Base-by-base conservation (phyloP, 2,113 vertebrate genomes). In the Epinephelus moara region DNA sequence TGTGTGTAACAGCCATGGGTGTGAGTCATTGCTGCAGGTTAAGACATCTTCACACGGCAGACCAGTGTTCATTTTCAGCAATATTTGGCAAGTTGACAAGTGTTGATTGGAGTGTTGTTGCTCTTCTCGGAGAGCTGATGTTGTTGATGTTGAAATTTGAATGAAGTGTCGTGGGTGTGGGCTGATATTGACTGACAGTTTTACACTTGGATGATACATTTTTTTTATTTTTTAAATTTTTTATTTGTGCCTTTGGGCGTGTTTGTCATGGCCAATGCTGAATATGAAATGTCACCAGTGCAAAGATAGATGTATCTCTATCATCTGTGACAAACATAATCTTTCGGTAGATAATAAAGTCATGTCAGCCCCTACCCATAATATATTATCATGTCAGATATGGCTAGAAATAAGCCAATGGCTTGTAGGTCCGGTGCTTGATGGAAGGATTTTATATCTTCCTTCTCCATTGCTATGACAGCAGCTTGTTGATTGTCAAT, bases 91-190 rank as follows among this genome's bases (percentile, higher is more conserved):
- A 11, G 21, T 50, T 40, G 56, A 25, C 50, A 45, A 19, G 68
- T 78, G 67, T 59, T 71, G 67, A 69, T 60, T 47, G n/a, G n/a
- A 53, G 63, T 25, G 52, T 7, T 37, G 63, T 45, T 17, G 64
- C 25, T 23, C 19, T 6, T 19, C 49, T n/a, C 30, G 1, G 3
- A 25, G 27, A 37, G 7, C 15, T 18, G 18, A n/a, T 59, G 42
- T 4, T 15, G 17, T 30, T 13, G 50, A 25, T 55, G 47, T 23
- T 53, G n/a, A 27, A 8, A 33, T 49, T 33, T 47, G 15, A 72
- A 72, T 30, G 3, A 57, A 19, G 3, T 64, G 30, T 37, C 2
- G 2, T 23, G 13, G 18, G 19, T n/a, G 3, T 37, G 6, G 49
- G 52, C 5, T 64, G 30, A 52, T 27, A 19, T 27, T 64, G 21